Evolutionary conservation across 2,113 vertebrate species (phyloP), one percentile per base, ranked within the genome.

Genomic region (Marcusenius ussheri): DNA sequence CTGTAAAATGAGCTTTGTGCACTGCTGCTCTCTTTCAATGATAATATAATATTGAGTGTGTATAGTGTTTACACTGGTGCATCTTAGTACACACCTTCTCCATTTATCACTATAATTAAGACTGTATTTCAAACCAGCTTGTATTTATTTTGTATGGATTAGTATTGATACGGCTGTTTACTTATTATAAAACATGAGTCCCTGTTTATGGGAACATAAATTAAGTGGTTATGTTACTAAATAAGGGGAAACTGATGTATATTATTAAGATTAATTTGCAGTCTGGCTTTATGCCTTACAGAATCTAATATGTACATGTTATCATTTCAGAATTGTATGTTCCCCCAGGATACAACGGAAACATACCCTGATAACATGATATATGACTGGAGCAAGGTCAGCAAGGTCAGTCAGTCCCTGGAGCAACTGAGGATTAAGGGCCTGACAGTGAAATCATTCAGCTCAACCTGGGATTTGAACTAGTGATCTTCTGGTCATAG

Each of bases 1-100:
- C 19, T 86, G 50, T 56, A 88, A 56, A 56, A 21, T 86, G n/a
- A 86, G 84, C n/a, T 46, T 47, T 86, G 84, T 50, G 84, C n/a
- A 51, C n/a, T 50, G 9, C 11, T 50, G 9, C 84, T 50, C 47
- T 50, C 9, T 15, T 50, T 24, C 21, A 86, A 2, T 27, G 46
- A 86, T 50, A 86, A 86, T 50, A 24, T 27, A 49, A 50, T 50
- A 27, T 24, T 86, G n/a, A 70, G 83, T 47, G 42, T 84, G 83
- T 24, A 31, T 31, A 70, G n/a, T 70, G 62, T 31, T 31, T 31
- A 31, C n/a, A 13, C 62, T 70, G 62, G 27, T 70, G 10, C 62
- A 70, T 70, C 62, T 11, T 70, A 31, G n/a, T 31, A 31, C 3
- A 70, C 62, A 70, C 62, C 62, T 62, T 62, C 58, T 70, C 62